Base-by-base conservation (phyloP, 2,113 vertebrate species). In the Nothoprocta perdicaria region DNA sequence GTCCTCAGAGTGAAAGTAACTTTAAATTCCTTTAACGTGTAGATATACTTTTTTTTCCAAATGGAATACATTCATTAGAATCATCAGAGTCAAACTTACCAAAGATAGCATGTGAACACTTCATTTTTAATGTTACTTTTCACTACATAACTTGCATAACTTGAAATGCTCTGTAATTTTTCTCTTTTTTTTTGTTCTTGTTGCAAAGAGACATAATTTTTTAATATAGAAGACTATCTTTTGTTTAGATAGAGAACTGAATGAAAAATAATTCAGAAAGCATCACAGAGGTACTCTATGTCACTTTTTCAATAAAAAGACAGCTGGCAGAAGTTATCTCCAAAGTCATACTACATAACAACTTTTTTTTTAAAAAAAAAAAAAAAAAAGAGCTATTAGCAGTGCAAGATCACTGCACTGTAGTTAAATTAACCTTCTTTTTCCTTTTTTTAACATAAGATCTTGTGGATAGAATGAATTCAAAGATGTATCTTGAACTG, bases 331-430 rank as follows among this genome's bases (percentile, higher is more conserved):
- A 12, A 18, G 16, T 2, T 53, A 12, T 71, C 41, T 84, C n/a
- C 57, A 84, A 87, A 81, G 13, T 12, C 29, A 19, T 57, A 65
- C 12, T 80, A 29, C 6, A 24, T 31, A 31, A 2, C 12, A 16
- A 72, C 71, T 45, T 8, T 87, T 84, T 45, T 75, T 8, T 87
- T 84, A 40, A 67, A 23, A 4, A 53, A 27, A 55, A 57, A 27
- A 0, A 0, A 1, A 6, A 74, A 8, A 2, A 3, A 14, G 26
- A 66, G 22, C 71, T 52, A 66, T 5, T 4, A 58, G 6, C 21
- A 57, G 0, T 78, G 13, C 26, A 75, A 89, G 7, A 26, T 60
- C 26, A 43, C 40, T 41, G 11, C 17, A 48, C 12, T 78, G 35
- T n/a, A 45, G n/a, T 71, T 8, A 86, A 86, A 91, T 24, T 24